A percentile compares a stretch with the other conserved stretches of the same genome.
phyloP scores from a whole-genome alignment of 2,113 vertebrate species.

The Morone saxatilis region DNA sequence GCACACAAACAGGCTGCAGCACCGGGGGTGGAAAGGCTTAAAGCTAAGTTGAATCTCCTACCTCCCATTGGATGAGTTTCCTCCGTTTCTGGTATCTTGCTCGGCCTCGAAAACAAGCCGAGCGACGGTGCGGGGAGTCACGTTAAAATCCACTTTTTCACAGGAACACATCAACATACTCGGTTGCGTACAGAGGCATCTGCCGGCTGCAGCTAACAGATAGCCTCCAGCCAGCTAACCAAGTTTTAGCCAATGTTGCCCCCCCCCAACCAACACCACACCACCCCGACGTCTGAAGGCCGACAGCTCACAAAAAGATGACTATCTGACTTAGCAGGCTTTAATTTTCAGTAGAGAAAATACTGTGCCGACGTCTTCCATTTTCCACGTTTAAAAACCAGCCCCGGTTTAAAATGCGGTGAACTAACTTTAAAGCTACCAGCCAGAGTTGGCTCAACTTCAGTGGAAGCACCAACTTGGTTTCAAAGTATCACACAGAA shows the following conservation, averaged over 20 bases:
- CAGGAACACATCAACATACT: slow-evolving; percentile 85
- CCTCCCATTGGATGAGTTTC: slow-evolving; percentile 87
- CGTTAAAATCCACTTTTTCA: slow-evolving; percentile 85
- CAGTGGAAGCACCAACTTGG: neutral
- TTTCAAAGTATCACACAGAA: slow-evolving; percentile 39
- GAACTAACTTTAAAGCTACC: neutral
- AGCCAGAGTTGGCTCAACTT: neutral
- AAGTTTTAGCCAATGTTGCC: slow-evolving; percentile 43
- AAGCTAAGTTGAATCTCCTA: slow-evolving; percentile 60
- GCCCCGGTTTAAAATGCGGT: slow-evolving; percentile 10
- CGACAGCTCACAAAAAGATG: slow-evolving; percentile 38
- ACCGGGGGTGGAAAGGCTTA: too few relatives aligned
- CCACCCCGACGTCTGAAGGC: slow-evolving; percentile 27
- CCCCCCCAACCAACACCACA: neutral
- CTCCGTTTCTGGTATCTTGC: slow-evolving; percentile 80
- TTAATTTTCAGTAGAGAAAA: slow-evolving; percentile 20
- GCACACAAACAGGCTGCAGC: too few relatives aligned
- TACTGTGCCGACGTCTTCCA: slow-evolving; percentile 24
- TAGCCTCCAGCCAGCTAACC: slow-evolving; percentile 40
- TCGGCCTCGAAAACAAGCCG: slow-evolving; percentile 85
- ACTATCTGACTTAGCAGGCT: slow-evolving; percentile 34
- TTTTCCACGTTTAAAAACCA: slow-evolving; percentile 33
- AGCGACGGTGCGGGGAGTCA: slow-evolving; percentile 79
- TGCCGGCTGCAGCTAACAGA: slow-evolving; percentile 57
- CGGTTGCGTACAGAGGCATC: slow-evolving; percentile 44